Evolutionary conservation across 2,888 invertebrate species (phyloP).

Genomic region (Nasonia oneida): DNA sequence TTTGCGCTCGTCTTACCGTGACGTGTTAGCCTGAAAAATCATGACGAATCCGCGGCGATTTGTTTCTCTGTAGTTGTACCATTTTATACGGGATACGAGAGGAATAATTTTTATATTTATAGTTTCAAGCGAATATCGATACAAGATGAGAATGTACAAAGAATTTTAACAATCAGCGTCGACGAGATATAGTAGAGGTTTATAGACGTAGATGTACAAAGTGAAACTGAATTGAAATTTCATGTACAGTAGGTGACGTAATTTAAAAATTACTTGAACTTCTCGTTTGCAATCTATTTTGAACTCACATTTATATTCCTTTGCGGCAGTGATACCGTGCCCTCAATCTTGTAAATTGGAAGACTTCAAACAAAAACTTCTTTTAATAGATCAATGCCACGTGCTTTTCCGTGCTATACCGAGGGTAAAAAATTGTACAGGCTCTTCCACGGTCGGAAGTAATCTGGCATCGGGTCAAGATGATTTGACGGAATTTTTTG

Average conservation of each 20-base stretch:
- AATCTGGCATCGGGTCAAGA: slow-evolving; percentile 63
- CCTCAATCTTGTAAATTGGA: slow-evolving; percentile 49
- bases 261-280: neutral
- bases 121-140: neutral
- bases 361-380: slow-evolving; percentile 51
- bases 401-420: slow-evolving; percentile 32
- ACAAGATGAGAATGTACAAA: slow-evolving; percentile 40
- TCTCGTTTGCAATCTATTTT: neutral
- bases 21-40: neutral
- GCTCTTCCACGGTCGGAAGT: slow-evolving; percentile 44
- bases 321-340: slow-evolving; percentile 11
- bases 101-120: neutral
- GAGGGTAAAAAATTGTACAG: slow-evolving; percentile 53
- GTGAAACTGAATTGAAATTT: neutral
- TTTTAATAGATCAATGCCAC: slow-evolving; percentile 56
- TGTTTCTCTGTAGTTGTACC: neutral
- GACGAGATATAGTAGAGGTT: neutral
- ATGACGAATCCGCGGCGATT: slow-evolving; percentile 28
- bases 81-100: neutral
- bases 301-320: neutral
- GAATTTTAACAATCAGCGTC: slow-evolving; percentile 37
- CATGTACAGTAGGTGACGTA: neutral
- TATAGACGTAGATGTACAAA: neutral
- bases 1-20: slow-evolving; percentile 27
- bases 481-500: slow-evolving; percentile 59